Percentiles rank a stretch among this genome's conserved stretches.
Evolutionary conservation across 2,888 invertebrate genomes (phyloP).

Genomic region (Ceratothoa steindachneri): DNA sequence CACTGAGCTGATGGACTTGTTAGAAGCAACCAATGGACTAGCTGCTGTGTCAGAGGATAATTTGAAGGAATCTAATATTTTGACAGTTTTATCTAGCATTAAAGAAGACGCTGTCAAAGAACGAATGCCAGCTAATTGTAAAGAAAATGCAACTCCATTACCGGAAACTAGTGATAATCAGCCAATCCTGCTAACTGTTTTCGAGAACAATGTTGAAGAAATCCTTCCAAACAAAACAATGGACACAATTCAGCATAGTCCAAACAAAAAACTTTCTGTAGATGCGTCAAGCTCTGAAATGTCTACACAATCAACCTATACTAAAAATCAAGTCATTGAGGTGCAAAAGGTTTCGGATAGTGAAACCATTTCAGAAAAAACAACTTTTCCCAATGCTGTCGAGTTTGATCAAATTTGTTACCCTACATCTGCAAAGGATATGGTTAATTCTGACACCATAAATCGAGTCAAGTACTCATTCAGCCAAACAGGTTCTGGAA

Average conservation of each 20-base stretch:
- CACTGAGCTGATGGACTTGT: not conserved
- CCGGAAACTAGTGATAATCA: not conserved
- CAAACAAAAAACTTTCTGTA: not conserved
- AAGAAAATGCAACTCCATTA: not conserved
- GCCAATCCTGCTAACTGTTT: too few relatives aligned
- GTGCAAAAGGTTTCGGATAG: too few relatives aligned
- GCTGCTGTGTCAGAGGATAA: not conserved
- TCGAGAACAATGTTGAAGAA: not conserved
- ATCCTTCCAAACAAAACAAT: not conserved
- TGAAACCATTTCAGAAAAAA: not conserved
- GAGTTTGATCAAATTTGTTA: not conserved
- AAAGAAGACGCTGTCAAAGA: constrained; percentile 1
- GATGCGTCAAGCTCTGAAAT: not conserved
- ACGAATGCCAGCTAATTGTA: not conserved
- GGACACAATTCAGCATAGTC: not conserved
- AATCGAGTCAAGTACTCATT: not conserved
- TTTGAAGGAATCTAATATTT: not conserved
- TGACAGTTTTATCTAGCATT: not conserved
- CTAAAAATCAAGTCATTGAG: not conserved
- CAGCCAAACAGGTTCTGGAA: not conserved
- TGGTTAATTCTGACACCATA: not conserved
- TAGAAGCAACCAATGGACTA: not conserved
- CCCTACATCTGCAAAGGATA: not conserved
- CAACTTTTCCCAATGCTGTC: not conserved
- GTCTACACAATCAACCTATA: not conserved